phyloP scores from a whole-genome alignment of 92 coral and sea anemone genomes.

The Parazoanthus swiftii region DNA sequence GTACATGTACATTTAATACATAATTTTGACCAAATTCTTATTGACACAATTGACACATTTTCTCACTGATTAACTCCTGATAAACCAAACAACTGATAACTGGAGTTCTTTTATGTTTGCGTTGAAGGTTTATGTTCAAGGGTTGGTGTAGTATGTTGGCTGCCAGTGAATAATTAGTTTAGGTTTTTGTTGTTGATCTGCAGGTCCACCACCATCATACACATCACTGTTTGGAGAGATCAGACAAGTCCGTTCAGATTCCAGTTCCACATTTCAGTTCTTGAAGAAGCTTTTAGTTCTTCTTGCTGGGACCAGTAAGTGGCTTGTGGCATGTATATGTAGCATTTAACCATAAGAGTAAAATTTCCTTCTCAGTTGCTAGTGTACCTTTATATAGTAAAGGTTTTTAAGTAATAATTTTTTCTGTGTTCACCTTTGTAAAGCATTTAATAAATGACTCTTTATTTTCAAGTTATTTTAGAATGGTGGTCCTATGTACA shows the following conservation, averaged over 20 bases:
- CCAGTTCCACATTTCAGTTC: slow-evolving; percentile 69
- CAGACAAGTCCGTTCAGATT: slow-evolving; percentile 65
- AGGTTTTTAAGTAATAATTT: background rate
- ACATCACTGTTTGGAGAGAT: slow-evolving; percentile 92
- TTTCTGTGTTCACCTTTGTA: too few species aligned
- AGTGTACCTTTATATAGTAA: background rate
- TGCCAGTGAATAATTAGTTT: background rate
- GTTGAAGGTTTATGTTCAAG: background rate
- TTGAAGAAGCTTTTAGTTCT: slow-evolving; percentile 67
- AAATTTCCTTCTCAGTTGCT: background rate
- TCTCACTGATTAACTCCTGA: too few species aligned
- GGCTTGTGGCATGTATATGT: background rate
- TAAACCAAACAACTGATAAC: too few species aligned
- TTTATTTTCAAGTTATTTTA: too few species aligned
- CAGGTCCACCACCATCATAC: slow-evolving; percentile 94
- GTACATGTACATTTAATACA: too few species aligned
- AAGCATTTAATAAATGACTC: too few species aligned
- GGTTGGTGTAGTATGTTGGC: background rate
- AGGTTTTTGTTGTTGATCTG: background rate
- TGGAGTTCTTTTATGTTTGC: too few species aligned
- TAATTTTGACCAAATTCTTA: background rate
- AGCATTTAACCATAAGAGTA: background rate
- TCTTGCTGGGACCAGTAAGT: slow-evolving; percentile 93
- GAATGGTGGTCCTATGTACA: background rate
- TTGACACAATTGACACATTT: too few species aligned